Conservation (phyloP, 2,113 vertebrate genomes). For the Rhinopomastus cyanomelas region DNA sequence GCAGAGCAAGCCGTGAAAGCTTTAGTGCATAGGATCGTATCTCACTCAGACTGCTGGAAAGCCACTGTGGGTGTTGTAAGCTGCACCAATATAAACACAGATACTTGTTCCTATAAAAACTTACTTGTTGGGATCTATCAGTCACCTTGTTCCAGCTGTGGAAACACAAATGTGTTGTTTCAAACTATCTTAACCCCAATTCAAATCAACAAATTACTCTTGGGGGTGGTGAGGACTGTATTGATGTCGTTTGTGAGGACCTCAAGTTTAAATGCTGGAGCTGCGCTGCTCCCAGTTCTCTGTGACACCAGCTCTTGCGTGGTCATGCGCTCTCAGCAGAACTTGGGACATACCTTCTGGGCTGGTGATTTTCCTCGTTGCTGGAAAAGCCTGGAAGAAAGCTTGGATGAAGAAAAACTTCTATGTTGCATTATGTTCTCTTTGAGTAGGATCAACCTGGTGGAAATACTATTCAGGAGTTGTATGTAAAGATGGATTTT, state of each 20-base stretch:
- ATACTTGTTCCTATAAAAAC: not conserved
- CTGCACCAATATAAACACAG: rapidly evolving
- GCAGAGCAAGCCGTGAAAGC: not conserved
- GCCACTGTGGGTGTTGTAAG: not conserved
- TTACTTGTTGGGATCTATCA: rapidly evolving
- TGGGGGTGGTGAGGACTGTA: not conserved
- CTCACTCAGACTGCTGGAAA: rapidly evolving
- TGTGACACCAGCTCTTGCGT: rapidly evolving
- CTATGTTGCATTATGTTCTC: rapidly evolving
- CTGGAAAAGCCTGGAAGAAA: not conserved
- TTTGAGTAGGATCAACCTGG: not conserved
- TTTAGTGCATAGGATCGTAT: not conserved
- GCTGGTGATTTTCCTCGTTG: rapidly evolving
- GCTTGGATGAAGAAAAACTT: not conserved
- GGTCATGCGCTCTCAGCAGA: not conserved
- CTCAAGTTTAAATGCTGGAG: rapidly evolving
- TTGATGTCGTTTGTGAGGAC: not conserved
- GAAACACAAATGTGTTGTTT: not conserved
- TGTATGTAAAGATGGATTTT: not conserved
- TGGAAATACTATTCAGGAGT: not conserved
- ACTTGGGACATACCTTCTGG: rapidly evolving
- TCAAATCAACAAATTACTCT: rapidly evolving
- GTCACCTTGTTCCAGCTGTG: not conserved
- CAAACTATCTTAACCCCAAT: rapidly evolving
- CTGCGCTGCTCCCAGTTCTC: not conserved